Evolutionary conservation across 1,140 invertebrate genomes (phyloP).

Genomic region (Pseudomyrmex sp.): DNA sequence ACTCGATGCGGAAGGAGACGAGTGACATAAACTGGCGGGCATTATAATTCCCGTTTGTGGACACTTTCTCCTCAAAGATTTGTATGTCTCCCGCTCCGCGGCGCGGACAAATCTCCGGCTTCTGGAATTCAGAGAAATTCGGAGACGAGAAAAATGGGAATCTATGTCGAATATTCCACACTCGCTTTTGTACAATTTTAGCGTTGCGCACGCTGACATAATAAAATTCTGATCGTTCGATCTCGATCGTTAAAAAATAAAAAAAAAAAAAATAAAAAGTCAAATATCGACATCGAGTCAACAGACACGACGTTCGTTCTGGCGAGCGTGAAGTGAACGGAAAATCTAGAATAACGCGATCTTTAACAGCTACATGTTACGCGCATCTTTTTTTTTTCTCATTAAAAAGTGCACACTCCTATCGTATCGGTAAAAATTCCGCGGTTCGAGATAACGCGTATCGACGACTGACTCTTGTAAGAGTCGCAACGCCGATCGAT

Average conservation of each 20-base stretch:
- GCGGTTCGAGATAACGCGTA: constrained; percentile 17
- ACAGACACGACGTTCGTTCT: background rate
- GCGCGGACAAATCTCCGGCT: background rate
- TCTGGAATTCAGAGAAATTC: constrained; percentile 47
- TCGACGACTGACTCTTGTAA: background rate
- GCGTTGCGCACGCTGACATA: background rate
- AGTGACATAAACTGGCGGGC: constrained; percentile 59
- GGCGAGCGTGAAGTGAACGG: background rate
- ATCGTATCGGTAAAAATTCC: background rate
- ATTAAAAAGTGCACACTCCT: constrained; percentile 8
- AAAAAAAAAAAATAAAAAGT: background rate
- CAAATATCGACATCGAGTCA: background rate
- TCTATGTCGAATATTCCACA: constrained; percentile 63
- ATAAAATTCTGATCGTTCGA: too few species aligned
- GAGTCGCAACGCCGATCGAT: constrained; percentile 6
- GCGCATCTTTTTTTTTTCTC: constrained; percentile 7
- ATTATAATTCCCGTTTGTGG: constrained; percentile 68
- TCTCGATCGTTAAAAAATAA: background rate
- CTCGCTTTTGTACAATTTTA: background rate
- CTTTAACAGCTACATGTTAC: background rate
- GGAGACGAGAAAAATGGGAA: background rate
- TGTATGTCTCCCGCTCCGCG: background rate
- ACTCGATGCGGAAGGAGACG: constrained; percentile 56
- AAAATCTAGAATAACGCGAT: background rate
- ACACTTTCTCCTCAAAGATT: constrained; percentile 71